phyloP scores from a whole-genome alignment of 2,113 vertebrate genomes.

The Brienomyrus brachyistius region DNA sequence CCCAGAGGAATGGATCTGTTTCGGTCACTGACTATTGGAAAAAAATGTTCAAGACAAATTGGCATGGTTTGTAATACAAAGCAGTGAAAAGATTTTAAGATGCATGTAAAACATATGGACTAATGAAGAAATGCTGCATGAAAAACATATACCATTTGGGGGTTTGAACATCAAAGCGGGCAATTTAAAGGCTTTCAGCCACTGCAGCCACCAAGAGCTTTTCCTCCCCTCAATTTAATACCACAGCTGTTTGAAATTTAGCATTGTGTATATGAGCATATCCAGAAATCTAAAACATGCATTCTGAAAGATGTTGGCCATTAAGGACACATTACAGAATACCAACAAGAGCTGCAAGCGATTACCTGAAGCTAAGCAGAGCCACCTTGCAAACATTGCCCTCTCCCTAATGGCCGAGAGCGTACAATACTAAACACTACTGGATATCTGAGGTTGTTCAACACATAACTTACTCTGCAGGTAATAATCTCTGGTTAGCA shows the following conservation, averaged over 20 bases:
- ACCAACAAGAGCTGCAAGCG: neutral
- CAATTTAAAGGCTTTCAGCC: neutral
- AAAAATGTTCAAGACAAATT: neutral
- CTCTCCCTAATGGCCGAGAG: neutral
- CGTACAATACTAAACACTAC: slow-evolving; percentile 27
- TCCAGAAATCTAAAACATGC: neutral
- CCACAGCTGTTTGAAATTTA: neutral
- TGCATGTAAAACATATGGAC: neutral
- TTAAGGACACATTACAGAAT: neutral
- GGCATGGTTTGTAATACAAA: neutral
- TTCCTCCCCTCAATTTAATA: neutral
- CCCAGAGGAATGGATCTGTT: neutral
- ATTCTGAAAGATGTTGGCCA: neutral
- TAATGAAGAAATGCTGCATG: neutral
- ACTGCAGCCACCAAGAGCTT: neutral
- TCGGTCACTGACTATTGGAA: neutral
- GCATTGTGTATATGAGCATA: neutral
- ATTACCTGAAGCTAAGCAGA: neutral
- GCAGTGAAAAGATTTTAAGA: neutral
- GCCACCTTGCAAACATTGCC: neutral
- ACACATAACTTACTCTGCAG: slow-evolving; percentile 77
- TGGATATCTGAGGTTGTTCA: slow-evolving; percentile 27
- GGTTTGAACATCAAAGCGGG: neutral
- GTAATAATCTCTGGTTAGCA: slow-evolving; percentile 68
- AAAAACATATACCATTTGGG: neutral